These are phyloP conservation scores for Sebastes wilsoni DNA, from an alignment of 2,797 vertebrate species.

Conservation along the genomic window DNA sequence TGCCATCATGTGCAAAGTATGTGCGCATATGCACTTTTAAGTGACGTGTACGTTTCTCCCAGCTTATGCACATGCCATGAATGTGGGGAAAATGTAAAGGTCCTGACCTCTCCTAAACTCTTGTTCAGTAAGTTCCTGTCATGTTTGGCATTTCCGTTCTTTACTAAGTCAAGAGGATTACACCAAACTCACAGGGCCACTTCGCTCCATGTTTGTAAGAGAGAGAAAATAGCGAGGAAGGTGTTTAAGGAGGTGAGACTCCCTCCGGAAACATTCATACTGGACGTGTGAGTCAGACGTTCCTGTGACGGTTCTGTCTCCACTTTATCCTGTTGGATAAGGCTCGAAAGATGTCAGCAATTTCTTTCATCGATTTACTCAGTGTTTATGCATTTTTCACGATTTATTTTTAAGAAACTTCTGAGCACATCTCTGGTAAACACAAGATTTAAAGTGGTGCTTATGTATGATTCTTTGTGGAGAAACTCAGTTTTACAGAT, in stretches of 20 bases:
- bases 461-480: no score
- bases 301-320: not conserved
- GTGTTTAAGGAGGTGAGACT: conserved; percentile 15
- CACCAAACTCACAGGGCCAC: not conserved
- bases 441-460: no score
- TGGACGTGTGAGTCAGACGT: not conserved
- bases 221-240: not conserved
- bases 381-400: rapidly evolving
- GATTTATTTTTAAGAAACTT: no score
- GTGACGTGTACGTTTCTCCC: not conserved
- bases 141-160: conserved; percentile 20
- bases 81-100: conserved; percentile 29
- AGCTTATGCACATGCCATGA: not conserved
- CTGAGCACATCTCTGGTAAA: no score
- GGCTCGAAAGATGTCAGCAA: not conserved
- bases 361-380: no score
- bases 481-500: no score
- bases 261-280: not conserved
- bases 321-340: not conserved
- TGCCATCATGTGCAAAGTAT: not conserved
- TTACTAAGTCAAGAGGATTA: conserved; percentile 4
- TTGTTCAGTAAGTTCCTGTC: conserved; percentile 29
- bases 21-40: not conserved
- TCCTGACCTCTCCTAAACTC: conserved; percentile 3
- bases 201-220: not conserved